phyloP scores from a whole-genome alignment of 2,888 invertebrate species.

The Acronicta leporina region DNA sequence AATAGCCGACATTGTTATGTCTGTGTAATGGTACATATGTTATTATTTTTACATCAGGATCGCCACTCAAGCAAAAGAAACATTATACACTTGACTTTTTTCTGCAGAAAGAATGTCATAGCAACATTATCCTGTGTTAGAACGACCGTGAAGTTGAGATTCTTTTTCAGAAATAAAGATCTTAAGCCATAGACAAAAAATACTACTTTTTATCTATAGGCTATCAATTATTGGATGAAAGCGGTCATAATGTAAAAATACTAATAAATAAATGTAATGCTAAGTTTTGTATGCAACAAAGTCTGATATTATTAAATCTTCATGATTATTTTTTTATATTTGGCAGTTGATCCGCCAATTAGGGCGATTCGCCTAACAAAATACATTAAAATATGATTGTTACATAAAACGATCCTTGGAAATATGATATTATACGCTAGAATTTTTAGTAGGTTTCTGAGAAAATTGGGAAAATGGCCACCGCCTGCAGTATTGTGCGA shows the following conservation, averaged over 20 bases:
- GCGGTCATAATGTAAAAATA: constrained; percentile 23
- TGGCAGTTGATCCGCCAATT: constrained; percentile 34
- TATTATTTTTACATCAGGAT: constrained; percentile 12
- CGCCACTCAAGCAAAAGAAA: constrained; percentile 1
- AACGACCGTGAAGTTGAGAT: no score
- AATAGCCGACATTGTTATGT: constrained; percentile 49
- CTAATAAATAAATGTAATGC: constrained; percentile 37
- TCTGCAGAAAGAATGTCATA: neutral
- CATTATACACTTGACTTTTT: no score
- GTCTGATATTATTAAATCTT: constrained; percentile 59
- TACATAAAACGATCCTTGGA: constrained; percentile 1
- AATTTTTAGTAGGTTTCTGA: constrained; percentile 7
- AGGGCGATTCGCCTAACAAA: constrained; percentile 7
- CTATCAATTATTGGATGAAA: constrained; percentile 1
- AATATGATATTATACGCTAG: constrained; percentile 18
- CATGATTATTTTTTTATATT: constrained; percentile 47
- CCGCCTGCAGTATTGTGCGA: neutral
- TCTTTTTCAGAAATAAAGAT: no score
- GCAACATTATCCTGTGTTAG: constrained; percentile 10
- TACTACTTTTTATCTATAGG: neutral
- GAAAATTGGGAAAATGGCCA: neutral
- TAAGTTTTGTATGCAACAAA: constrained; percentile 61
- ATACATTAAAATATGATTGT: constrained; percentile 15
- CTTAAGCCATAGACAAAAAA: no score
- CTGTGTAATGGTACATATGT: constrained; percentile 42